Percentiles rank a stretch among this genome's conserved stretches.
Conservation (phyloP, 2,888 invertebrate genomes). For the Teleiodes luculella region DNA sequence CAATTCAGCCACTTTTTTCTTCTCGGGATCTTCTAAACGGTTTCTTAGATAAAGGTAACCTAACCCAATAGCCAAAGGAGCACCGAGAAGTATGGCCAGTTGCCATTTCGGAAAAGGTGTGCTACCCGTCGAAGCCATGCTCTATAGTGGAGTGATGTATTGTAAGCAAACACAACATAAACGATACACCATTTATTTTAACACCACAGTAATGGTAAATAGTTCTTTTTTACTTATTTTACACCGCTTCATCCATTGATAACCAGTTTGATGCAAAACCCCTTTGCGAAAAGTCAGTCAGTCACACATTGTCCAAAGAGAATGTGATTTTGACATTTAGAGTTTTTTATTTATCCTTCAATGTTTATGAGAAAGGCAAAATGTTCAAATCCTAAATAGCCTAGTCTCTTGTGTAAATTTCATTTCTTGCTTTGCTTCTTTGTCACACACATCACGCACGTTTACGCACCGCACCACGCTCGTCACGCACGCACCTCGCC, state of each 20-base stretch:
- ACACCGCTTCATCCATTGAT: slow-evolving; percentile 35
- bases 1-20: slow-evolving; percentile 71
- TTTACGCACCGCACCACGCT: too few species aligned
- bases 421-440: too few species aligned
- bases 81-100: slow-evolving; percentile 89
- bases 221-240: slow-evolving; percentile 44
- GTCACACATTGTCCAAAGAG: not conserved
- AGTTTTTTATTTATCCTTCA: not conserved
- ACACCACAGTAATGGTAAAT: slow-evolving; percentile 22
- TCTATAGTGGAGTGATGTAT: slow-evolving; percentile 24
- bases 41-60: slow-evolving; percentile 87
- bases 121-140: slow-evolving; percentile 74
- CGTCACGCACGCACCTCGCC: too few species aligned
- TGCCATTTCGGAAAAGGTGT: slow-evolving; percentile 90
- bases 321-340: slow-evolving; percentile 29
- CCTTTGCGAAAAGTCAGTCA: slow-evolving; percentile 9
- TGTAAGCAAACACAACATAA: slow-evolving; percentile 39
- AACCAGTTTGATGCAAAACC: slow-evolving; percentile 30
- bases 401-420: too few species aligned
- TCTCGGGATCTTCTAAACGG: slow-evolving; percentile 74
- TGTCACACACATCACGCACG: too few species aligned
- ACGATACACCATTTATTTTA: slow-evolving; percentile 57
- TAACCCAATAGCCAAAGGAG: slow-evolving; percentile 89
- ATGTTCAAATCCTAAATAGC: too few species aligned
- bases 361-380: too few species aligned